Conservation (phyloP, 2,113 vertebrate genomes). For the Gallinago media region DNA sequence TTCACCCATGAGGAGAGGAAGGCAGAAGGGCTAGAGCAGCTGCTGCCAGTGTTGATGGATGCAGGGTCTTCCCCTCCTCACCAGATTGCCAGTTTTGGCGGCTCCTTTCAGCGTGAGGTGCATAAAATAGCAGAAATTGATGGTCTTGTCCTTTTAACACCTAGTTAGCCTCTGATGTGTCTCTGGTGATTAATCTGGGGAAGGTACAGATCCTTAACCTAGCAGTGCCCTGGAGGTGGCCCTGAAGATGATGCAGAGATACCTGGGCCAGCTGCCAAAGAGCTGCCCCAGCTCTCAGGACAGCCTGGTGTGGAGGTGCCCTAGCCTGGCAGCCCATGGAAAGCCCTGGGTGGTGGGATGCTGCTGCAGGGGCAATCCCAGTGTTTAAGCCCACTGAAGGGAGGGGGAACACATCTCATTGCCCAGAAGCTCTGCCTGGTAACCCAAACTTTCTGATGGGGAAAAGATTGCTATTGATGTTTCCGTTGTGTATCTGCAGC, state of each 20-base stretch:
- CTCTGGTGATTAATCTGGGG: background rate
- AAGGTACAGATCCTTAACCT: background rate
- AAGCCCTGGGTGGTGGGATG: background rate
- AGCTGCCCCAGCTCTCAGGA: background rate
- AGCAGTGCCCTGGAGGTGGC: background rate
- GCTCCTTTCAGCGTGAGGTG: background rate
- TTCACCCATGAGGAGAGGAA: rapidly evolving
- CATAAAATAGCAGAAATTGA: background rate
- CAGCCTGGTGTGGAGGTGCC: background rate
- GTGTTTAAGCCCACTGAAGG: background rate
- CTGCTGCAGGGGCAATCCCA: background rate
- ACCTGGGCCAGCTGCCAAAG: background rate
- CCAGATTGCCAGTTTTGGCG: background rate
- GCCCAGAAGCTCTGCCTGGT: background rate
- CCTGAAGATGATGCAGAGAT: background rate
- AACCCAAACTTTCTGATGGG: background rate
- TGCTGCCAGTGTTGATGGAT: background rate
- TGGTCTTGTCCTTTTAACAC: background rate
- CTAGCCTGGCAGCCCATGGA: background rate
- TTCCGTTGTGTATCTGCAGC: background rate
- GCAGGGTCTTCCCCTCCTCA: background rate
- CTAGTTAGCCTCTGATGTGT: background rate
- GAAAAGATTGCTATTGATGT: background rate
- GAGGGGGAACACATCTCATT: rapidly evolving
- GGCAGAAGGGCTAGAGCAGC: background rate